Evolutionary conservation across 2,113 vertebrate species (phyloP), one percentile per base, ranked within the genome.

Genomic region (Ariopsis seemanni): DNA sequence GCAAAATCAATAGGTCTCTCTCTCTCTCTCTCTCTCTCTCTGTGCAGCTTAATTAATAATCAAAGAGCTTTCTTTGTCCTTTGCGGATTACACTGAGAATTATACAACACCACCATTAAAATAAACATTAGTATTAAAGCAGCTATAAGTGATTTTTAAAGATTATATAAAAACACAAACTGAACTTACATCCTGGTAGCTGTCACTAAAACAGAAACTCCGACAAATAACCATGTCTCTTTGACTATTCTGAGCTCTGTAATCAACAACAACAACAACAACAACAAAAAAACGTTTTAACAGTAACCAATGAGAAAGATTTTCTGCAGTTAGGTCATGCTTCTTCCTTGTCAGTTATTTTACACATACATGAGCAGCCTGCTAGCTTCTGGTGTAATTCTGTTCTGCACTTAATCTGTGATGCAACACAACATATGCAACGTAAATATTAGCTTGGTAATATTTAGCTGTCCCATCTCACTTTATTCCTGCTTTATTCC

Each of bases 61-160:
- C 34, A 67, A 77, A 82, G 48, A 65, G 62, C 27, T 53, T 74
- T 50, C 17, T 74, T 84, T 84, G 50, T 84, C 52, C 67, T 84
- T 58, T 74, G 7, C 17, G 55, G 52, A 30, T 20, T 20, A 80
- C 78, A 30, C 14, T 1, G 4, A 34, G 53, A 80, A 17, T n/a
- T 12, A 57, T 57, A 12, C 14, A 57, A 57, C 14, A 57, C 55
- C 11, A 60, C 55, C 53, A 34, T 60, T 58, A 34, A 58, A 20
- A 34, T 10, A 1, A 22, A 60, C 17, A 53, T 53, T 14, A 27
- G 53, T 55, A 58, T 60, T 81, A 58, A 81, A 60, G 55, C 17
- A 7, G 9, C 77, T 15, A 27, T 79, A 79, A 57, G 77, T 30
- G 52, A 34, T 58, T 80, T 80, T 77, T 53, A 15, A n/a, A n/a